Percentiles rank a stretch among this genome's conserved stretches.
phyloP scores from a whole-genome alignment of 2,113 vertebrate genomes.

The Gnathonemus echidnorhynchus region DNA sequence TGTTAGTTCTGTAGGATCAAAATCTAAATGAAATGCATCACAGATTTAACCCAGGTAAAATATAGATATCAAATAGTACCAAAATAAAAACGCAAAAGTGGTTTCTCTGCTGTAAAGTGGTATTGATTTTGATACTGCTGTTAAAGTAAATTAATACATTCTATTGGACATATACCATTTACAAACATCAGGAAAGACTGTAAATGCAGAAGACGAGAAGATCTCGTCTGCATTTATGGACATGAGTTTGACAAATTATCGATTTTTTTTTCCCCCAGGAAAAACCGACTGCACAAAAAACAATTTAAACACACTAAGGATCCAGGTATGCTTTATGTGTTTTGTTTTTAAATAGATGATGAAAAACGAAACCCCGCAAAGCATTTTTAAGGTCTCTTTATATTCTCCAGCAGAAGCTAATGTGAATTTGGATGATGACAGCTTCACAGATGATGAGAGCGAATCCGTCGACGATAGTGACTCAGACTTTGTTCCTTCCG shows the following conservation, averaged over 20 bases:
- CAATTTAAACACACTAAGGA: conserved; percentile 53
- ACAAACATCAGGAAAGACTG: background rate
- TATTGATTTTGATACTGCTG: background rate
- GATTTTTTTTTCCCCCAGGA: too few species aligned
- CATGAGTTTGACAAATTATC: background rate
- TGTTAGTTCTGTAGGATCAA: background rate
- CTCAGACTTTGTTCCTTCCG: conserved; percentile 51
- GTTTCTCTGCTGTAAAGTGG: background rate
- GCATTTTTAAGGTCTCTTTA: background rate
- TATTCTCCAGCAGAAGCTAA: conserved; percentile 29
- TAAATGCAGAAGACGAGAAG: too few species aligned
- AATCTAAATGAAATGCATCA: background rate
- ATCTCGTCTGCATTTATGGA: background rate
- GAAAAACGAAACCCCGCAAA: background rate
- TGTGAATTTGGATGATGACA: conserved; percentile 37
- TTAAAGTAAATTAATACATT: background rate
- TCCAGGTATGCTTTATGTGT: conserved; percentile 41
- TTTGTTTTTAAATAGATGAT: background rate
- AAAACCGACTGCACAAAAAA: too few species aligned
- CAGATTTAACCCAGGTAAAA: background rate
- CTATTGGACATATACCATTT: background rate
- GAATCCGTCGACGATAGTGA: conserved; percentile 41
- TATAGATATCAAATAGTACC: background rate
- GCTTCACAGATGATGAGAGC: conserved; percentile 58
- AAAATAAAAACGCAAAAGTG: background rate